Base-by-base conservation (phyloP, 2,113 vertebrate genomes). In the Dicrurus megarhynchus region DNA sequence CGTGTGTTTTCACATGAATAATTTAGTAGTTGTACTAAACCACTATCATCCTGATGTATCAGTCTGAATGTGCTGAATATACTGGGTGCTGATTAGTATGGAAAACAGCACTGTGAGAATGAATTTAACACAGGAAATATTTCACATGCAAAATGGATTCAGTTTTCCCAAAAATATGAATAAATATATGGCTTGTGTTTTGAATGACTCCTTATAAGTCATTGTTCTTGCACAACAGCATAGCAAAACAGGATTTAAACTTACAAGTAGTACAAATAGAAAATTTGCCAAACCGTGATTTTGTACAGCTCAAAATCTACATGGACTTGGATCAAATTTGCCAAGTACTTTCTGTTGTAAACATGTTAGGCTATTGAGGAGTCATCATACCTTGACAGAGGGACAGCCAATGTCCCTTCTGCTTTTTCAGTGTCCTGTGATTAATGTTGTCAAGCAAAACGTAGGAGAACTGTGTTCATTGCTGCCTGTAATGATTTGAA, bases 1-100 rank as follows among this genome's bases (percentile, higher is more conserved):
- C 92, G 87, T 96, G 93, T 79, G 95, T 91, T 95, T 93, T 91
- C 52, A 71, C 81, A 94, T 95, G 89, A 95, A 92, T 96, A 92
- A 96, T 97, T 93, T 82, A 95, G 59, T 88, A 73, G 63, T 63
- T 84, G 55, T 73, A 90, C 87, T 87, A 91, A 93, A 61, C 82
- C 81, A 47, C 89, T 88, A 69, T 85, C 61, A 69, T 73, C 50
- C 50, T 74, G 49, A 64, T 89, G 24, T 46, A 80, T 90, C 80
- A 89, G 30, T 55, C 73, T 80, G 87, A 79, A 71, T 78, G n/a
- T 73, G 49, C 61, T 93, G 96, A 61, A 83, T 87, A 79, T 65
- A 57, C 37, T 61, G 27, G 22, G 28, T 79, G 30, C 80, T 96
- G 93, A 97, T 95, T 87, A 94, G 68, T 33, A 90, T 80, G 59